Conservation (phyloP, 2,797 vertebrate genomes). For the Salmo trutta region DNA sequence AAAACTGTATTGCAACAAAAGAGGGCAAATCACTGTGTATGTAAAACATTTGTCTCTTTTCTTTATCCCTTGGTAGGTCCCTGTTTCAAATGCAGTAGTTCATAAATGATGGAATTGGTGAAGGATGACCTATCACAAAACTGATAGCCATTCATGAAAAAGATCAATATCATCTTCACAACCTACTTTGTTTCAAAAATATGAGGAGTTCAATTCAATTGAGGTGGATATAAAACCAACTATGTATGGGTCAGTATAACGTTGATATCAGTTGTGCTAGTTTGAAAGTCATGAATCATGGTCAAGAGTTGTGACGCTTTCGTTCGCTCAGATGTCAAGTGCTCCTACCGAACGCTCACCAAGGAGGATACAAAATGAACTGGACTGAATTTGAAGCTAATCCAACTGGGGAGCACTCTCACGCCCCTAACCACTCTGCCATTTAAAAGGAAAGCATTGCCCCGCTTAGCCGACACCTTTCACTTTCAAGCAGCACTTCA, state of each 20-base stretch:
- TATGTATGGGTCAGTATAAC: neutral
- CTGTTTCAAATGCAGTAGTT: neutral
- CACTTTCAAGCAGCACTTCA: conserved; percentile 68
- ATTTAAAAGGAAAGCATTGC: conserved; percentile 62
- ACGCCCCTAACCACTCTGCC: conserved; percentile 43
- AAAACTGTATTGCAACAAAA: neutral
- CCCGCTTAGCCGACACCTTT: conserved; percentile 70
- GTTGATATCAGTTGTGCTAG: neutral
- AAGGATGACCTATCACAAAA: neutral
- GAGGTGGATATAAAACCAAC: neutral
- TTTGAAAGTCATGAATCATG: neutral
- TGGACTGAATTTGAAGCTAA: neutral
- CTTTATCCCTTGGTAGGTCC: neutral
- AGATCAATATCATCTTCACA: neutral
- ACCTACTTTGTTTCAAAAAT: too few relatives aligned
- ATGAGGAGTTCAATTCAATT: neutral
- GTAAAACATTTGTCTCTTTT: neutral
- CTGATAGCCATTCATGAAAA: neutral
- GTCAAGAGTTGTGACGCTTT: neutral
- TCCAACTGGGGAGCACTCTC: neutral
- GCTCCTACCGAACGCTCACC: neutral
- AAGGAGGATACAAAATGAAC: neutral
- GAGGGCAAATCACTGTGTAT: neutral
- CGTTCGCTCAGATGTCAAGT: neutral
- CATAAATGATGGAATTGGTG: neutral